Conservation (phyloP, 2,797 vertebrate genomes). For the Novumbra hubbsi region DNA sequence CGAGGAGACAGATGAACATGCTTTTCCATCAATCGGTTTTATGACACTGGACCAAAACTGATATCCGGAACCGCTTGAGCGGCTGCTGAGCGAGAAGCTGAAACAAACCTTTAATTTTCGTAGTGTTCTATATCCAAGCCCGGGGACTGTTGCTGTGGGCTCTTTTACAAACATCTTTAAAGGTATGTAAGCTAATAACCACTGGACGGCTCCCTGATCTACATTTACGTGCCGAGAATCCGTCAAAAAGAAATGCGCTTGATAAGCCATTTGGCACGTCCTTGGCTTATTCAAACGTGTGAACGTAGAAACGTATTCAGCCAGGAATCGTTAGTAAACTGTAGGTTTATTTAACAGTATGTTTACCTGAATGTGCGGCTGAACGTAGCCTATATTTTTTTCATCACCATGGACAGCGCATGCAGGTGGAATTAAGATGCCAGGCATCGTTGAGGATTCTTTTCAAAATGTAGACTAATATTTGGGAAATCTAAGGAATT, state of each 20-base stretch:
- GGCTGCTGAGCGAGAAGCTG: neutral
- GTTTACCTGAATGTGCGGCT: neutral
- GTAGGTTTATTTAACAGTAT: neutral
- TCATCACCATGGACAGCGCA: slow-evolving; percentile 10
- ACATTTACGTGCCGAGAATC: neutral
- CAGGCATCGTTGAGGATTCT: neutral
- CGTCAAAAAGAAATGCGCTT: neutral
- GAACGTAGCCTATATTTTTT: neutral
- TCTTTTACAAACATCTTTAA: neutral
- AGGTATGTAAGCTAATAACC: neutral
- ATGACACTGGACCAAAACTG: neutral
- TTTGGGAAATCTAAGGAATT: neutral
- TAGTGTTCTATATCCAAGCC: neutral
- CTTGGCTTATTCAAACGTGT: neutral
- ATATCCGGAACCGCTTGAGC: neutral
- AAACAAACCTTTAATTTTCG: neutral
- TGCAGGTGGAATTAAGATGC: slow-evolving; percentile 1
- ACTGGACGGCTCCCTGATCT: too few species aligned
- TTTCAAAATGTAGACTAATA: neutral
- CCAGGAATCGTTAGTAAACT: neutral
- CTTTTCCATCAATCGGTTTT: neutral
- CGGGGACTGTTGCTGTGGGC: neutral
- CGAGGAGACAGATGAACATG: neutral
- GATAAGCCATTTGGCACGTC: neutral
- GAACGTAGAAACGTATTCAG: neutral